Evolutionary conservation across 35 echinoderm and acorn worm species (phyloP), one percentile per base, ranked within the genome.

Genomic region (Strongylocentrotus purpuratus): DNA sequence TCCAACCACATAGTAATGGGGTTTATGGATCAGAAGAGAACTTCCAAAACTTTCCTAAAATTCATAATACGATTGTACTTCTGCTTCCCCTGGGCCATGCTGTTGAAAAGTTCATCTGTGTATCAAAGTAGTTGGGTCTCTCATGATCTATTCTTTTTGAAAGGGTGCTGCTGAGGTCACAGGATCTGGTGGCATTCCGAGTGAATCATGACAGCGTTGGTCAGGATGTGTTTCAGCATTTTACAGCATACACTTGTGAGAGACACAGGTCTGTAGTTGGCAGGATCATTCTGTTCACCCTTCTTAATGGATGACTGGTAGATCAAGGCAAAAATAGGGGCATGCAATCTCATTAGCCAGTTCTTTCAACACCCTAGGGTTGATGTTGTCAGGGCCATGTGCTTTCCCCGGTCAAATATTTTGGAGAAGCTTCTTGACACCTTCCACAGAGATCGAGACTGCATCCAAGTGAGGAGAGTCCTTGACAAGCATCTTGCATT

Each of bases 331-430:
- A 94, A 87, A 94, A 94, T 93, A 91, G 94, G 32, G 13, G 96
- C 96, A 41, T 41, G 35, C 35, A 31, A 94, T n/a, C 28, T 89
- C 46, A 90, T 92, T 32, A 17, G 94, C 32, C 86, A 96, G 50
- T 22, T 96, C 94, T 31, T 96, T 95, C 28, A 47, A 94, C 31
- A 95, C 94, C 59, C 86, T 85, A 31, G 96, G 96, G 86, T 87
- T 96, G 45, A 96, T 94, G 33, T 91, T 91, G 52, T 96, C 96
- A 3, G 96, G 96, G 18, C 96, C 96, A 89, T 85, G 35, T 12
- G 96, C 96, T 92, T 96, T 96, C 47, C 94, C 88, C 61, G 85
- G 86, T 70, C 94, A 91, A 2, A 94, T 4, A 92, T 94, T 96
- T 70, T 94, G 78, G 11, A 96, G 58, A 25, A 96, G 60, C 94